phyloP scores from a whole-genome alignment of 2,888 invertebrate genomes.

The Stratiomys singularior region DNA sequence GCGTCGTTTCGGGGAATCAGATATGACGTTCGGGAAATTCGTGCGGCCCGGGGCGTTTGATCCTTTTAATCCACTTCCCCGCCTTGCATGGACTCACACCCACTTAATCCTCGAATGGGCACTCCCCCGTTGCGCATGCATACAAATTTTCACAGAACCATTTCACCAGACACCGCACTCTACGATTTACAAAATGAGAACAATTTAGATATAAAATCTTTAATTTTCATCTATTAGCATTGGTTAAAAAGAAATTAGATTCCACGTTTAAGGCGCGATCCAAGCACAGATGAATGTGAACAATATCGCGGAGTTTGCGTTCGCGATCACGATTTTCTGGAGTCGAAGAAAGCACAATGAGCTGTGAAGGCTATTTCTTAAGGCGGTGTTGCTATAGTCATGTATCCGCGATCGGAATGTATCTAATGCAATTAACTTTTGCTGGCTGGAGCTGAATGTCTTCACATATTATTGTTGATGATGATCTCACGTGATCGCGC shows the following conservation, averaged over 20 bases:
- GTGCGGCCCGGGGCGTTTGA: background rate
- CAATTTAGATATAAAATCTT: background rate
- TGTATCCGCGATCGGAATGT: too few species aligned
- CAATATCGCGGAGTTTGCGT: background rate
- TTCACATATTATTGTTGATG: too few species aligned
- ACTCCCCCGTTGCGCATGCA: constrained; percentile 19
- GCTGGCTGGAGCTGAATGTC: too few species aligned
- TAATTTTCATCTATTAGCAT: constrained; percentile 5
- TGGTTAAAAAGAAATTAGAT: background rate
- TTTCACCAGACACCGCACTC: constrained; percentile 19
- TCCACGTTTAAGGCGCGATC: background rate
- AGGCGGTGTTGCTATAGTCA: too few species aligned
- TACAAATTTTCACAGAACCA: constrained; percentile 19
- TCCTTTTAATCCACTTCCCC: background rate
- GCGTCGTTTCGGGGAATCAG: background rate
- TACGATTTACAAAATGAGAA: background rate
- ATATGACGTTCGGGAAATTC: background rate
- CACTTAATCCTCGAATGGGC: constrained; percentile 26
- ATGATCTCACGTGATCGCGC: too few species aligned
- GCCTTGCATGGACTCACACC: background rate
- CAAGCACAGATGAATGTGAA: background rate
- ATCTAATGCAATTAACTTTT: too few species aligned
- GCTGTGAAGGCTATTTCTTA: too few species aligned
- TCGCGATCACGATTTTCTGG: background rate
- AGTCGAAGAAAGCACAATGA: background rate